Conservation (phyloP, 2,113 vertebrate species). For the Lycaon pictus region DNA sequence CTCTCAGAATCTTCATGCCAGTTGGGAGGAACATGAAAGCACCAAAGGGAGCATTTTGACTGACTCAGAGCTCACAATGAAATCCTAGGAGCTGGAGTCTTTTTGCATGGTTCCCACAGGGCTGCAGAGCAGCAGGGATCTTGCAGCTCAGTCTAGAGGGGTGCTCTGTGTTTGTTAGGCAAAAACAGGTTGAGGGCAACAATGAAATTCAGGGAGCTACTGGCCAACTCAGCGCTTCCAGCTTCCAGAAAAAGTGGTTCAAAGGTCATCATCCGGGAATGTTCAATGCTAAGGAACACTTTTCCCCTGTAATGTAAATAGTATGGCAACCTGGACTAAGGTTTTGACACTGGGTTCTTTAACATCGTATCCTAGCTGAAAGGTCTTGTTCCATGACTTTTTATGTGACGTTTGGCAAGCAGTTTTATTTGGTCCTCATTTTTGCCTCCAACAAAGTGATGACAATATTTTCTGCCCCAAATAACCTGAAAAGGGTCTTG, state of each 20-base stretch:
- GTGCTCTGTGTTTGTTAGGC: not conserved
- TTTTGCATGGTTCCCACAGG: not conserved
- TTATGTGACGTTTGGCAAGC: conserved; percentile 14
- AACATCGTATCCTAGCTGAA: not conserved
- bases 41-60: not conserved
- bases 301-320: not conserved
- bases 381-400: conserved; percentile 33
- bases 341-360: conserved; percentile 18
- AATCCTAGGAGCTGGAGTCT: not conserved
- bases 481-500: conserved; percentile 19
- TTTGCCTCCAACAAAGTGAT: conserved; percentile 63
- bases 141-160: not conserved
- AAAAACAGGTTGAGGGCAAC: not conserved
- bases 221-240: not conserved
- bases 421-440: conserved; percentile 60
- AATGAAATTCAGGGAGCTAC: not conserved
- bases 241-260: not conserved
- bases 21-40: not conserved
- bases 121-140: not conserved
- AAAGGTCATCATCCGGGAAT: not conserved
- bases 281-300: not conserved
- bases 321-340: not conserved
- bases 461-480: conserved; percentile 57
- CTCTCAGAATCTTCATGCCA: not conserved
- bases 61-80: not conserved